phyloP scores from a whole-genome alignment of 2,113 vertebrate species.

The Thalassoma bifasciatum region DNA sequence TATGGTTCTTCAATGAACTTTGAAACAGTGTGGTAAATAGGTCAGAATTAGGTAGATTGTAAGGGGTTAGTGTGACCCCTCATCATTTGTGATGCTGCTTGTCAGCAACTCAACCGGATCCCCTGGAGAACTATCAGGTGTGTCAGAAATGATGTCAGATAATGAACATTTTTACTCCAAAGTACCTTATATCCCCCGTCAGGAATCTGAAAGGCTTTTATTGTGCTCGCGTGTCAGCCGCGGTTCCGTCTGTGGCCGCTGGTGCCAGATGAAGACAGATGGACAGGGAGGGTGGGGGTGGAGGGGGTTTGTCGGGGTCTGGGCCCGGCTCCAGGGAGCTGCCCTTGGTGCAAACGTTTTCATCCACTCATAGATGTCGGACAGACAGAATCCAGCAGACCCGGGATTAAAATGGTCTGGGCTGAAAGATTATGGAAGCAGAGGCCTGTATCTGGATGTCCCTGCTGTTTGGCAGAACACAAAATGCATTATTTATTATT shows the following conservation, averaged over 20 bases:
- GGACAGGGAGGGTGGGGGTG: conserved; percentile 15
- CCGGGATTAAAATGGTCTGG: conserved; percentile 66
- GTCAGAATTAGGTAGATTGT: no score
- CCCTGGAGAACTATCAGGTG: neutral
- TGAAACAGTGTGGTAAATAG: no score
- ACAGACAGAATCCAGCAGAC: conserved; percentile 64
- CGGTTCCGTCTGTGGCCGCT: conserved; percentile 1
- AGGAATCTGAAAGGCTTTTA: conserved; percentile 47
- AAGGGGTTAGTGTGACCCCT: conserved; percentile 9
- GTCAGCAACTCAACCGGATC: neutral
- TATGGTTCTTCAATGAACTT: no score
- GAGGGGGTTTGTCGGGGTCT: conserved; percentile 43
- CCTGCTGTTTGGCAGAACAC: conserved; percentile 25
- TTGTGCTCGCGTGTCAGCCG: conserved; percentile 2
- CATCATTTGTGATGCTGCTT: neutral
- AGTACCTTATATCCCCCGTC: conserved; percentile 13
- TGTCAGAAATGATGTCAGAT: neutral
- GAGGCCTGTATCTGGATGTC: conserved; percentile 49
- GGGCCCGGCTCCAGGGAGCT: conserved; percentile 63
- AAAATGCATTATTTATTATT: conserved; percentile 61
- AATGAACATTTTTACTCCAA: neutral
- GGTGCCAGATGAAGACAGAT: conserved; percentile 69
- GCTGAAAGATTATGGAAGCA: conserved; percentile 55
- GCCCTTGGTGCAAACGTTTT: conserved; percentile 58
- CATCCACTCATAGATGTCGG: conserved; percentile 64